A percentile compares a stretch with the other conserved stretches of the same genome.
These are phyloP conservation scores for Novumbra hubbsi DNA, from an alignment of 2,797 vertebrate species.

Conservation along the genomic window DNA sequence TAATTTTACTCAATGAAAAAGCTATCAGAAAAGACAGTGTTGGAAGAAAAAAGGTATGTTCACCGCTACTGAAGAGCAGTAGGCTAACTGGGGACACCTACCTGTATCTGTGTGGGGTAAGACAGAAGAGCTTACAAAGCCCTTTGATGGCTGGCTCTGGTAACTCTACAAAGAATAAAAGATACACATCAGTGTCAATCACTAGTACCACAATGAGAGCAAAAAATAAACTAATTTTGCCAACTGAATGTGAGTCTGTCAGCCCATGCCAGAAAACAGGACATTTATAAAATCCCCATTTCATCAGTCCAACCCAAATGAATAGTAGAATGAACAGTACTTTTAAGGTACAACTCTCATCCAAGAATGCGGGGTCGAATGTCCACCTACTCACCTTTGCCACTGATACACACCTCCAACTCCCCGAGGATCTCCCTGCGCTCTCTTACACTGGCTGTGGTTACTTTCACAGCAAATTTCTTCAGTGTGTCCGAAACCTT, in stretches of 20 bases:
- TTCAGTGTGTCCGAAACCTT: conserved; percentile 94
- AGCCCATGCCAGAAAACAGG: no score
- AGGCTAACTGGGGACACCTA: conserved; percentile 51
- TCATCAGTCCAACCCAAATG: no score
- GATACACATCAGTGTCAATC: not conserved
- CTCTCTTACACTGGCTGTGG: conserved; percentile 92
- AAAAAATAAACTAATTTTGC: not conserved
- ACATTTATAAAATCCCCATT: no score
- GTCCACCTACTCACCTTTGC: conserved; percentile 78
- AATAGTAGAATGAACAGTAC: no score
- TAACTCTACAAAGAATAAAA: conserved; percentile 74
- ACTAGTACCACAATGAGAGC: not conserved
- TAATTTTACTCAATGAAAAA: no score
- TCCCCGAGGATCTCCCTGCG: conserved; percentile 87
- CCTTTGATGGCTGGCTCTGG: conserved; percentile 94
- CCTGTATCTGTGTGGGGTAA: conserved; percentile 95
- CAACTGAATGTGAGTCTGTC: not conserved
- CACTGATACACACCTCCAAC: conserved; percentile 83
- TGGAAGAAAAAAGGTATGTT: no score
- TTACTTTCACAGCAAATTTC: conserved; percentile 93
- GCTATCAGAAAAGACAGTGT: no score
- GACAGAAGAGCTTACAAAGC: conserved; percentile 94
- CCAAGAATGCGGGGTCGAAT: not conserved
- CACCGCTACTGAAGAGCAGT: not conserved
- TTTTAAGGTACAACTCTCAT: not conserved